A percentile compares a stretch with the other conserved stretches of the same genome.
phyloP scores from a whole-genome alignment of 2,888 invertebrate genomes.

The Andrena fulva region DNA sequence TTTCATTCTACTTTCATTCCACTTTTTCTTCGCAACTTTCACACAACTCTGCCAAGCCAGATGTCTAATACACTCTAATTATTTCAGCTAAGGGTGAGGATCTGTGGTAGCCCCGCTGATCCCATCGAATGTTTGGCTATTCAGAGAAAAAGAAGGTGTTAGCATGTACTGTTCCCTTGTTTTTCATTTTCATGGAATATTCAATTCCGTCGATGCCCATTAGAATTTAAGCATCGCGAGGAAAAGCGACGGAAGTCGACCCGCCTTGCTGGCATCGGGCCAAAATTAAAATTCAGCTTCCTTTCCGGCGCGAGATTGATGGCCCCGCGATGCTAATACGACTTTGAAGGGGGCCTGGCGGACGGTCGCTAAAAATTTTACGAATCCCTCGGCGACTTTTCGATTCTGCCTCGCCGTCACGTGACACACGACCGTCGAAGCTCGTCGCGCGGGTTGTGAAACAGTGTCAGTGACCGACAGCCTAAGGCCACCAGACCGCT shows the following conservation, averaged over 20 bases:
- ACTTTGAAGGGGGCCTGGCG: constrained; percentile 15
- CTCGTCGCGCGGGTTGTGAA: constrained; percentile 75
- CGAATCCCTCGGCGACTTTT: constrained; percentile 58
- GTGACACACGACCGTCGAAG: constrained; percentile 64
- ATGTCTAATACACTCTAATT: background rate
- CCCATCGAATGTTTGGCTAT: too few species aligned
- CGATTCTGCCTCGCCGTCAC: constrained; percentile 63
- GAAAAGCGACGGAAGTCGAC: constrained; percentile 9
- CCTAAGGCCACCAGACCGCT: constrained; percentile 83
- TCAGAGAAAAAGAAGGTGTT: too few species aligned
- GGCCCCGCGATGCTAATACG: constrained; percentile 17
- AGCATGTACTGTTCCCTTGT: background rate
- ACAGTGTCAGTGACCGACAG: constrained; percentile 85
- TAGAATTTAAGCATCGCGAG: constrained; percentile 30
- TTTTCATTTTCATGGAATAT: background rate
- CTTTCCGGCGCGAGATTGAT: constrained; percentile 23
- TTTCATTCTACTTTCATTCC: background rate
- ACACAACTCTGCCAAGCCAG: background rate
- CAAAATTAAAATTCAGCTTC: constrained; percentile 42
- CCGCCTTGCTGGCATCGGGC: constrained; percentile 7
- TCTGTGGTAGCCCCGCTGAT: too few species aligned
- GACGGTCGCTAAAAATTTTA: constrained; percentile 42
- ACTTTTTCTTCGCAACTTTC: background rate
- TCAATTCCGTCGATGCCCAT: background rate
- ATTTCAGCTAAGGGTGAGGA: background rate